Percentiles rank a stretch among this genome's conserved stretches.
phyloP scores from a whole-genome alignment of 2,888 invertebrate species.

The Cephus pygmeus region DNA sequence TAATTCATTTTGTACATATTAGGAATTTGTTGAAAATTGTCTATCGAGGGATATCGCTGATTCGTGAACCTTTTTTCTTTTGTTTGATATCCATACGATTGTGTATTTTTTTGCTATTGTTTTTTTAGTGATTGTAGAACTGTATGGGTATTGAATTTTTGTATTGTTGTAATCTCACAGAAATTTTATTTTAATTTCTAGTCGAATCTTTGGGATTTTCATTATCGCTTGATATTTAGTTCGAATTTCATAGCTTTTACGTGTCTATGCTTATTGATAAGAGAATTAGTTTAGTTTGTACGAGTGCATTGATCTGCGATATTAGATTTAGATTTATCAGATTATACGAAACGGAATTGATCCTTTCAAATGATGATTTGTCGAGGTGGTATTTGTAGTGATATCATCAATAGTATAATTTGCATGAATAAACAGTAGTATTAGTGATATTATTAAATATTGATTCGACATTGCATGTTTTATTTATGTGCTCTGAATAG shows the following conservation, averaged over 20 bases:
- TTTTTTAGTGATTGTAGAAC: not conserved
- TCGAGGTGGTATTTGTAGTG: not conserved
- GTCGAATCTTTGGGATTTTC: not conserved
- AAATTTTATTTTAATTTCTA: not conserved
- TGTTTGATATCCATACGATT: slow-evolving; percentile 2
- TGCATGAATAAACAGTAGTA: not conserved
- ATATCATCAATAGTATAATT: not conserved
- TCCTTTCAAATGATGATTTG: not conserved
- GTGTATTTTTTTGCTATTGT: not conserved
- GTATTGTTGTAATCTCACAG: not conserved
- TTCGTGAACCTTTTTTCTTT: slow-evolving; percentile 5
- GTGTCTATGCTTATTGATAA: not conserved
- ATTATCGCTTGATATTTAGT: not conserved
- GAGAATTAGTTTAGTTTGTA: not conserved
- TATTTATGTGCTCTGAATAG: slow-evolving; percentile 27
- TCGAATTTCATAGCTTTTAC: not conserved
- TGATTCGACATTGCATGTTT: slow-evolving; percentile 21
- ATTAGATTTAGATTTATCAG: not conserved
- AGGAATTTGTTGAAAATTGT: not conserved
- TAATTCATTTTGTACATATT: not conserved
- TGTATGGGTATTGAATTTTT: not conserved
- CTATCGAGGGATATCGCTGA: not conserved
- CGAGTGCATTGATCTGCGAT: not conserved
- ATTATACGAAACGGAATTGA: not conserved
- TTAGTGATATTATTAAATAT: not conserved